These are phyloP conservation scores for Agelastica alni DNA, from an alignment of 2,888 invertebrate genomes.

Conservation along the genomic window DNA sequence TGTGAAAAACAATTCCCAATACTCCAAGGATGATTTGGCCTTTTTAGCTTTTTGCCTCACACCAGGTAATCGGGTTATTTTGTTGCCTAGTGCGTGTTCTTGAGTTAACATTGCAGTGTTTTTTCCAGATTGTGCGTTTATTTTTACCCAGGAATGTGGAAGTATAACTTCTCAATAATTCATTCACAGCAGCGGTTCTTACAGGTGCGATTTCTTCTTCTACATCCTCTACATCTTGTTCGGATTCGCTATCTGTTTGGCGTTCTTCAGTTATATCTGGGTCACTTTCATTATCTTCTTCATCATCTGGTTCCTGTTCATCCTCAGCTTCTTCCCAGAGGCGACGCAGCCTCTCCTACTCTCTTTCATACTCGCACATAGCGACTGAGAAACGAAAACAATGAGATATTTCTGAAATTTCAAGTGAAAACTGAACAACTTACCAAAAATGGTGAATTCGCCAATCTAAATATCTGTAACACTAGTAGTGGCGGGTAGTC, in stretches of 20 bases:
- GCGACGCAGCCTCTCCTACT: too few species aligned
- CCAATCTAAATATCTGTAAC: background rate
- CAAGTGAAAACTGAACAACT: background rate
- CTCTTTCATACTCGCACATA: too few species aligned
- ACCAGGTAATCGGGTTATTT: too few species aligned
- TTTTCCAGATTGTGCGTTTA: background rate
- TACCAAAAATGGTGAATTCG: background rate
- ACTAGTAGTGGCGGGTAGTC: background rate
- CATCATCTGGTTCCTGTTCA: too few species aligned
- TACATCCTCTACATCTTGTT: background rate
- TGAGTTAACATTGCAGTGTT: background rate
- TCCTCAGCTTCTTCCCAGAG: too few species aligned
- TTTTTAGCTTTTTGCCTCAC: too few species aligned
- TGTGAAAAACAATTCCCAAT: background rate
- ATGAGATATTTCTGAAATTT: too few species aligned
- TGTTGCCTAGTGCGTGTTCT: background rate
- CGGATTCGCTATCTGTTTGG: background rate
- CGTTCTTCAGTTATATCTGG: too few species aligned
- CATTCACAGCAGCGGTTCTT: too few species aligned
- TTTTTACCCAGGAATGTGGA: background rate
- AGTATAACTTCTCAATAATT: background rate
- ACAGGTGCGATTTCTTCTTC: background rate
- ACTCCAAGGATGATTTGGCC: background rate
- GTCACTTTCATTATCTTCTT: too few species aligned
- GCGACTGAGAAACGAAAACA: too few species aligned